These are phyloP conservation scores for Pedionomus torquatus DNA, from an alignment of 2,113 vertebrate species.

Conservation along the genomic window DNA sequence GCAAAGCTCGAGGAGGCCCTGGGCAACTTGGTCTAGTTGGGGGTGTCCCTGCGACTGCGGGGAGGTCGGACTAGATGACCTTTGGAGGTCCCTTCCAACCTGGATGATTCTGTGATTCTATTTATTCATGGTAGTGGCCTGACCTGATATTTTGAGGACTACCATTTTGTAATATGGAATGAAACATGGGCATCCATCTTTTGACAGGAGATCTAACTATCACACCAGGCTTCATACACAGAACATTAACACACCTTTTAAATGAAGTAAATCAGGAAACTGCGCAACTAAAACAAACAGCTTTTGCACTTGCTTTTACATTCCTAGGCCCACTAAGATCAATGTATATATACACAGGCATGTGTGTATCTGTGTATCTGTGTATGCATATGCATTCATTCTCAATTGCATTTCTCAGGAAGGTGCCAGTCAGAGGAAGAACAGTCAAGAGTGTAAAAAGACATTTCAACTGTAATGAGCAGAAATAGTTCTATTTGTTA, in stretches of 20 bases:
- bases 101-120: no score
- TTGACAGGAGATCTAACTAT: not conserved
- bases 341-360: not conserved
- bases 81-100: no score
- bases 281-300: constrained; percentile 8
- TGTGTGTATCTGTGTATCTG: not conserved
- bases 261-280: not conserved
- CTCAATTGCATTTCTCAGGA: not conserved
- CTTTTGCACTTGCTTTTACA: constrained; percentile 24
- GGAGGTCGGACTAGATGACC: no score
- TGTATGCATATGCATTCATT: not conserved
- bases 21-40: no score
- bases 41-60: no score
- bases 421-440: constrained; percentile 1
- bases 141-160: not conserved
- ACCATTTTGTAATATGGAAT: not conserved
- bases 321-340: not conserved
- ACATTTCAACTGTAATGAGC: not conserved
- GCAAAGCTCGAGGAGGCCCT: no score
- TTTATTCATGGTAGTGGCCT: not conserved
- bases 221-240: not conserved
- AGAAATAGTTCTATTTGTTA: not conserved
- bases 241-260: constrained; percentile 21
- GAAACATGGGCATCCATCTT: not conserved
- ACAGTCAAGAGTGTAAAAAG: not conserved